Base-by-base conservation (phyloP, 92 coral and sea anemone species). In the Chrysogorgia sp. region DNA sequence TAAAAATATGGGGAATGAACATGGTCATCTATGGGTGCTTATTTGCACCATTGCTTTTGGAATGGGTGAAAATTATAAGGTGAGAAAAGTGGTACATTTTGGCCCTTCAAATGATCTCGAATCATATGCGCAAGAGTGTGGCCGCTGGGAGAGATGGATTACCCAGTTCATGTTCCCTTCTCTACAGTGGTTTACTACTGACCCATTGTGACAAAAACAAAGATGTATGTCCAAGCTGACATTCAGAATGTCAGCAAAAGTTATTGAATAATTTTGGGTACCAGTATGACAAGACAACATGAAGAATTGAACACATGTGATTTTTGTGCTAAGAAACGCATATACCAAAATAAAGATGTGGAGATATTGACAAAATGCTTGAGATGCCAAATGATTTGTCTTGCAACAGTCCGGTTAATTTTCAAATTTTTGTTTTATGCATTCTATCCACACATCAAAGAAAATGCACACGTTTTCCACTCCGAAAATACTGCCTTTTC, bases 281-380 rank as follows among this genome's bases (percentile, higher is more conserved):
- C 62, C 45, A 25, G 20, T 69, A 40, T 2, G 64, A 64, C 45
- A 19, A 66, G 43, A 64, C 22, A n/a, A 58, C 32, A 15, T 64
- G 66, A 47, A 48, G 35, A 32, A 64, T 40, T 29, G 31, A 64
- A 84, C 60, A 3, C 61, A 13, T 77, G 88, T 40, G 68, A 84
- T 67, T 77, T 77, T 70, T 84, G 88, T 84, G 88, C 80, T 49
- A 41, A n/a, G 47, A 30, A 34, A 21, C 77, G 84, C 61, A 29
- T 25, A 57, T 84, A 72, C 74, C 79, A 63, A 45, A 21, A 45
- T 24, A 83, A 59, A 13, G 29, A 9, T 70, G 65, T 57, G 24
- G 34, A 57, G 49, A 63, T 4, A 63, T 13, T 63, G 48, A 34
- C 10, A 20, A 20, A 20, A 26, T 31, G 30, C 23, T 63, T 17